Evolutionary conservation across 2,888 invertebrate genomes (phyloP).

Genomic region (Caenorhabditis sp.): DNA sequence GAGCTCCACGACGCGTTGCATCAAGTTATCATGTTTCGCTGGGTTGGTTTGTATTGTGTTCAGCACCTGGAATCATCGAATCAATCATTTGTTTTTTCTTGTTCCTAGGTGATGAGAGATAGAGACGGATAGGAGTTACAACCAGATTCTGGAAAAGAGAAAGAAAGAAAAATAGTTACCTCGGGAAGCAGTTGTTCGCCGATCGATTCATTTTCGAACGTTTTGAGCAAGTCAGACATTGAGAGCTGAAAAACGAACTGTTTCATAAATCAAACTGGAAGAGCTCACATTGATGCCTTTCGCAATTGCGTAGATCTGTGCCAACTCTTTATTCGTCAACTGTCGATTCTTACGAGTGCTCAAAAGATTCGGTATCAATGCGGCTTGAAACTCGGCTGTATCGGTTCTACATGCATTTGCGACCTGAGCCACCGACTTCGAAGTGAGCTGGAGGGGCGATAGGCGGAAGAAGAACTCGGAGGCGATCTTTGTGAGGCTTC

Average conservation of each 20-base stretch:
- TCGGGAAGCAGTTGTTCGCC: conserved; percentile 69
- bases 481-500: conserved; percentile 62
- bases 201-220: conserved; percentile 62
- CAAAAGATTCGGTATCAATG: conserved; percentile 64
- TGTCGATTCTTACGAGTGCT: conserved; percentile 50
- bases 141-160: conserved; percentile 19
- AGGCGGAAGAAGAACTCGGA: conserved; percentile 71
- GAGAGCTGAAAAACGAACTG: conserved; percentile 30
- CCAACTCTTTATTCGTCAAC: conserved; percentile 62
- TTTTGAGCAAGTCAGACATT: conserved; percentile 57
- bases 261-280: too few relatives aligned
- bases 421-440: conserved; percentile 56
- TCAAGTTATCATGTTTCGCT: conserved; percentile 57
- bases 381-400: conserved; percentile 55
- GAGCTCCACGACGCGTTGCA: conserved; percentile 62
- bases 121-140: conserved; percentile 5
- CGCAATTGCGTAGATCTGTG: conserved; percentile 60
- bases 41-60: conserved; percentile 63
- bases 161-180: conserved; percentile 44
- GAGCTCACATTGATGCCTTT: conserved; percentile 63
- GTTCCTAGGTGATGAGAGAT: conserved; percentile 2
- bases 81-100: conserved; percentile 37
- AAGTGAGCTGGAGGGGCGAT: conserved; percentile 42
- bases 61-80: conserved; percentile 43
- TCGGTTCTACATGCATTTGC: conserved; percentile 65